Evolutionary conservation across 2,113 vertebrate species (phyloP).

Genomic region (Solenodon paradoxus): DNA sequence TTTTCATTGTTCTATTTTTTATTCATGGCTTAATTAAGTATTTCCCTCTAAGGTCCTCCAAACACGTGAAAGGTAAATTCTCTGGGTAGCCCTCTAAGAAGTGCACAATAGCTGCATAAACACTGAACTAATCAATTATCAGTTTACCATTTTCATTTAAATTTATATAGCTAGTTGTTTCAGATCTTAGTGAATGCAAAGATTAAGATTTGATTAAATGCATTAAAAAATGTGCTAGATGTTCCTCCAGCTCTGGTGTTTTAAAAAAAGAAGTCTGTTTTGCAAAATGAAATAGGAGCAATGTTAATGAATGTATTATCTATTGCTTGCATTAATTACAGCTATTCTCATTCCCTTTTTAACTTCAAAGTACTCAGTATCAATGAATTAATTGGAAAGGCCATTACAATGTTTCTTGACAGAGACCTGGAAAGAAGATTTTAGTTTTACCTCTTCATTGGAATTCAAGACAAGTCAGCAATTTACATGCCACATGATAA

Average conservation of each 20-base stretch:
- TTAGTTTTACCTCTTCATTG: not conserved
- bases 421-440: not conserved
- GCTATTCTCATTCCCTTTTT: constrained; percentile 12
- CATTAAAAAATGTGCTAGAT: constrained; percentile 15
- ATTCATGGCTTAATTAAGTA: constrained; percentile 1
- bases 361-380: constrained; percentile 46
- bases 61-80: not conserved
- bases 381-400: constrained; percentile 48
- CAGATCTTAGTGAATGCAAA: constrained; percentile 41
- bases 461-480: not conserved
- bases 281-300: constrained; percentile 16
- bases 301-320: constrained; percentile 47
- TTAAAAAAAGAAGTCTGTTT: not conserved
- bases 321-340: constrained; percentile 52
- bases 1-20: not conserved
- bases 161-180: constrained; percentile 34
- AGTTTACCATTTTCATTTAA: constrained; percentile 44
- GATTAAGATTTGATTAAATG: constrained; percentile 61
- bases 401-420: not conserved
- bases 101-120: not conserved
- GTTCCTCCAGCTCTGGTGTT: not conserved
- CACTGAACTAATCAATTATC: constrained; percentile 42
- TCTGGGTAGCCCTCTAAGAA: not conserved
- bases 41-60: not conserved
- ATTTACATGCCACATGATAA: not conserved